These are phyloP conservation scores for Scaptomyza flava DNA, from an alignment of 2,888 invertebrate genomes.

Conservation along the genomic window DNA sequence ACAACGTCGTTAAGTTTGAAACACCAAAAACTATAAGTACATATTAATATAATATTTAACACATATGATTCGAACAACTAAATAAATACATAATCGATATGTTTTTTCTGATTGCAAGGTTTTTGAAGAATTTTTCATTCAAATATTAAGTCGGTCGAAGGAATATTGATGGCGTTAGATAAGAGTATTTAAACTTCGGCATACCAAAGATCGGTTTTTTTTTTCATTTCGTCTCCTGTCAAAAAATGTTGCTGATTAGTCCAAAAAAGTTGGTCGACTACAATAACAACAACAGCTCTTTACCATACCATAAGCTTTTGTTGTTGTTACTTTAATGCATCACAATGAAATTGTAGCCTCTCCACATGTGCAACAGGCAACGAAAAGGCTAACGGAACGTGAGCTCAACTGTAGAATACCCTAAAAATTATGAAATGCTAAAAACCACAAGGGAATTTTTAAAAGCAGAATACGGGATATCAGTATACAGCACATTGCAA, in stretches of 20 bases:
- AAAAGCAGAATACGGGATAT: too few relatives aligned
- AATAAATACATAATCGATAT: too few relatives aligned
- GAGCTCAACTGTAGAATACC: neutral
- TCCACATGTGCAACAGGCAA: slow-evolving; percentile 32
- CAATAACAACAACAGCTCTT: neutral
- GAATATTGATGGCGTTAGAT: too few relatives aligned
- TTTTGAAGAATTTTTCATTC: too few relatives aligned
- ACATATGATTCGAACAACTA: too few relatives aligned
- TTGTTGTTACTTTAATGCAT: slow-evolving; percentile 22
- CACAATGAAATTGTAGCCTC: slow-evolving; percentile 51
- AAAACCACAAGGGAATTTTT: neutral
- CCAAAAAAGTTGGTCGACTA: slow-evolving; percentile 27
- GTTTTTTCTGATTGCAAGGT: too few relatives aligned
- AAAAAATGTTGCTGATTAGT: slow-evolving; percentile 38
- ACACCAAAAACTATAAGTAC: neutral
- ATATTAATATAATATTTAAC: too few relatives aligned
- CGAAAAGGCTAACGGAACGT: neutral
- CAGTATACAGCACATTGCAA: neutral
- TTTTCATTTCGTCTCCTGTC: slow-evolving; percentile 11
- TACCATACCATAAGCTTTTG: neutral
- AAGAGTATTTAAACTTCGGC: slow-evolving; percentile 7
- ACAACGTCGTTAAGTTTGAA: neutral
- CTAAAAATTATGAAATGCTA: neutral
- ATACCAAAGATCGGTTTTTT: neutral
- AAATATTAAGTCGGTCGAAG: too few relatives aligned